Percentiles rank a stretch among this genome's conserved stretches.
Conservation (phyloP, 2,888 invertebrate genomes). For the Geophilus truncorum region DNA sequence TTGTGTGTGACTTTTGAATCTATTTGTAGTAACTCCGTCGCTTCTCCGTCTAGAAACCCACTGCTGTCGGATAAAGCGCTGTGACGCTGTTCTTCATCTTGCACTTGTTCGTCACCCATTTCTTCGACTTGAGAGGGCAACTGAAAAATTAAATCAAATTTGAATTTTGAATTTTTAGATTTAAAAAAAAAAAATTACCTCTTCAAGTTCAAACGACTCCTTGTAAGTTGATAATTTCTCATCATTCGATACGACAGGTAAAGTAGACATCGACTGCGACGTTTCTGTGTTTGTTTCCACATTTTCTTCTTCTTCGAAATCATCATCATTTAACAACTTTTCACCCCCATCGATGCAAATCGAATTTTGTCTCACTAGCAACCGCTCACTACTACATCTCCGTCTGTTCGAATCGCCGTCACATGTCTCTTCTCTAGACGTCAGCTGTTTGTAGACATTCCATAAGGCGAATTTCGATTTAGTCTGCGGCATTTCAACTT, state of each 20-base stretch:
- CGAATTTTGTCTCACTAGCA: neutral
- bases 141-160: slow-evolving; percentile 7
- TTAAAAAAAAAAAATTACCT: too few species aligned
- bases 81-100: neutral
- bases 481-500: neutral
- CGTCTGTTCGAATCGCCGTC: neutral
- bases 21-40: neutral
- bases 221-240: slow-evolving; percentile 25
- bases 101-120: neutral
- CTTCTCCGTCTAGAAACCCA: slow-evolving; percentile 35
- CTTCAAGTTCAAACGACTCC: slow-evolving; percentile 36
- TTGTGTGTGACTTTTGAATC: neutral
- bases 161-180: too few species aligned
- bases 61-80: slow-evolving; percentile 35
- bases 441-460: neutral
- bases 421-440: neutral
- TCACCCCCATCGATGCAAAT: neutral
- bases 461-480: neutral
- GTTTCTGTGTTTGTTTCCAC: neutral
- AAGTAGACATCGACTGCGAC: neutral
- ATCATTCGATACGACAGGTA: neutral
- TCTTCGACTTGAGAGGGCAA: neutral
- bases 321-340: too few species aligned
- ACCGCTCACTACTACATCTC: neutral
- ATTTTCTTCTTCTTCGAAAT: too few species aligned